Percentiles rank a stretch among this genome's conserved stretches.
Conservation (phyloP, 2,797 vertebrate genomes). For the Rhabdophis nuchalis region DNA sequence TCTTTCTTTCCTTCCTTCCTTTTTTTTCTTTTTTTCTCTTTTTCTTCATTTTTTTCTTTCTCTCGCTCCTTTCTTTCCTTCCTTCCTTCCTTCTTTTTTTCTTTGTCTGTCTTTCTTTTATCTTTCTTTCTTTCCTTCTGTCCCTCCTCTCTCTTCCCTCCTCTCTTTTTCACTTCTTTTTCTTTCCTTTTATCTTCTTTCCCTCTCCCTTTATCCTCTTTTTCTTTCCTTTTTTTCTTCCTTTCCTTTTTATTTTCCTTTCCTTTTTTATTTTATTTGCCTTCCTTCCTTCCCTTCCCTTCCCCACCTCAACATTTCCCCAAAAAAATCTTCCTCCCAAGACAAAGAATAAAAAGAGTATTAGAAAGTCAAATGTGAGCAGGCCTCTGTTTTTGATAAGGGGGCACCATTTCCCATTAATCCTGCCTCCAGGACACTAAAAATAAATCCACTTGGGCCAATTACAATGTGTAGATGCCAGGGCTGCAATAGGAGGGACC, state of each 20-base stretch:
- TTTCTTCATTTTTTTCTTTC: no score
- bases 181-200: no score
- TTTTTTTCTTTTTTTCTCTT: no score
- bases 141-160: no score
- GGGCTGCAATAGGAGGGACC: slow-evolving; percentile 20
- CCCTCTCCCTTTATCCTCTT: no score
- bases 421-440: neutral
- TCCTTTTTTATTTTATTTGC: fast-evolving
- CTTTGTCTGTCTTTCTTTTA: fast-evolving
- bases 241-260: no score
- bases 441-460: slow-evolving; percentile 37
- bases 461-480: slow-evolving; percentile 50
- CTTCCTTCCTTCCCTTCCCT: no score
- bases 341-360: slow-evolving; percentile 24
- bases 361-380: slow-evolving; percentile 40
- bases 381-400: slow-evolving; percentile 1
- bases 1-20: fast-evolving
- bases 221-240: no score
- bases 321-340: neutral
- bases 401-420: neutral
- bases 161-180: no score
- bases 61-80: no score
- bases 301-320: neutral
- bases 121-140: fast-evolving
- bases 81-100: fast-evolving